Percentiles rank a stretch among this genome's conserved stretches.
These are phyloP conservation scores for Apis florea DNA, from an alignment of 1,140 invertebrate genomes.

Conservation along the genomic window DNA sequence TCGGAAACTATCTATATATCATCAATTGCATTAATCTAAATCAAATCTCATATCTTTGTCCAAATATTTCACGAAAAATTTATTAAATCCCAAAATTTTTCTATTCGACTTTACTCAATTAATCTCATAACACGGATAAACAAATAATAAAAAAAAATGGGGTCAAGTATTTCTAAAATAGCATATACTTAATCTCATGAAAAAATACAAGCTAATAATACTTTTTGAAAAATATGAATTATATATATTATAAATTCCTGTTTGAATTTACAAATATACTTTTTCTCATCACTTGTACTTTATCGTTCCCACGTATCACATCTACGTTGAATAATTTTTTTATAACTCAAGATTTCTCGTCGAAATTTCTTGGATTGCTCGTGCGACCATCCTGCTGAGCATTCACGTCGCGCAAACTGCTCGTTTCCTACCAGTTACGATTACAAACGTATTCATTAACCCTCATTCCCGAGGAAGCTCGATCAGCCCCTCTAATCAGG, in stretches of 20 bases:
- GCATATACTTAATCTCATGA: too few relatives aligned
- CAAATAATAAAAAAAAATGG: too few relatives aligned
- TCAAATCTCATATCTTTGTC: too few relatives aligned
- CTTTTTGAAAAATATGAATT: too few relatives aligned
- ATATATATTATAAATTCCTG: too few relatives aligned
- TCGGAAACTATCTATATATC: neutral
- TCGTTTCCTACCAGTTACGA: constrained; percentile 34
- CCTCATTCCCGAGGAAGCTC: neutral
- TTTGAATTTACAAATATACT: neutral
- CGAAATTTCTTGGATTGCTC: neutral
- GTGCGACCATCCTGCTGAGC: neutral
- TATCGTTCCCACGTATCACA: neutral
- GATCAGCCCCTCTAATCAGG: constrained; percentile 41
- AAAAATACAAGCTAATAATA: too few relatives aligned
- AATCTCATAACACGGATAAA: too few relatives aligned
- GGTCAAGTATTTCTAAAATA: too few relatives aligned
- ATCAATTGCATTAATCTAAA: neutral
- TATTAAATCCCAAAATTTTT: neutral
- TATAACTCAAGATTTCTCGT: neutral
- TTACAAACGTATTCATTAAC: constrained; percentile 38
- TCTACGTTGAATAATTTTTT: neutral
- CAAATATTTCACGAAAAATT: neutral
- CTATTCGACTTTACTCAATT: too few relatives aligned
- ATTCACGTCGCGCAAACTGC: constrained; percentile 29
- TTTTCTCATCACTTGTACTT: neutral